Base-by-base conservation (phyloP, 2,797 vertebrate species). In the Leptodactylus fallax region DNA sequence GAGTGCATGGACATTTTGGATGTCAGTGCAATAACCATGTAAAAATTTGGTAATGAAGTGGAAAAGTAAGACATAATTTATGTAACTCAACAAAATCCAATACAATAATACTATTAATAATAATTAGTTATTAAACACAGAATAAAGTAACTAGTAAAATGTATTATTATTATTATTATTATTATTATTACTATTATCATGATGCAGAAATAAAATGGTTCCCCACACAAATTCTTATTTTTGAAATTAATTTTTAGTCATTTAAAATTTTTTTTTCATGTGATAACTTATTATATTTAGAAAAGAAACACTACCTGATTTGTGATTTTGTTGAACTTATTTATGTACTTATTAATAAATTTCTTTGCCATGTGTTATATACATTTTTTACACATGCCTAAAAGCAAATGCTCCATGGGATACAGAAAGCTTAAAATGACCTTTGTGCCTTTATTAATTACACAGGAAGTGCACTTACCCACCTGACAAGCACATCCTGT, bases 401-500 rank as follows among this genome's bases (percentile, higher is more conserved):
- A 63, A 49, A 69, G 13, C 8, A 86, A 60, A 27, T 27, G 16
- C 14, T 71, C 21, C 11, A 58, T 21, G 7, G 17, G 11, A 86
- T 79, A 79, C 7, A 27, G 47, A 86, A 79, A 16, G 19, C 21
- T 9, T 23, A 10, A 74, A 76, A 45, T 81, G 49, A 69, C 67
- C 61, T 79, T 61, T 49, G 86, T 83, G 81, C 81, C 86, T 83
- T 87, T 87, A 83, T 16, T 19, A 56, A 47, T 45, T 56, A 56
- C 14, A 49, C 7, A 60, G 61, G 25, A 87, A 77, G 81, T 85
- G 87, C n/a, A 53, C 78, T 81, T 85, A 85, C 69, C 77, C 27
- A 81, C 53, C 58, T 49, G 8, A 77, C 71, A 85, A 81, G 83
- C 56, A 85, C 83, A 88, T 88, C 77, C 65, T 53, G 61, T 36